Base-by-base conservation (phyloP, 2,888 invertebrate species). In the Dynastes tityus region DNA sequence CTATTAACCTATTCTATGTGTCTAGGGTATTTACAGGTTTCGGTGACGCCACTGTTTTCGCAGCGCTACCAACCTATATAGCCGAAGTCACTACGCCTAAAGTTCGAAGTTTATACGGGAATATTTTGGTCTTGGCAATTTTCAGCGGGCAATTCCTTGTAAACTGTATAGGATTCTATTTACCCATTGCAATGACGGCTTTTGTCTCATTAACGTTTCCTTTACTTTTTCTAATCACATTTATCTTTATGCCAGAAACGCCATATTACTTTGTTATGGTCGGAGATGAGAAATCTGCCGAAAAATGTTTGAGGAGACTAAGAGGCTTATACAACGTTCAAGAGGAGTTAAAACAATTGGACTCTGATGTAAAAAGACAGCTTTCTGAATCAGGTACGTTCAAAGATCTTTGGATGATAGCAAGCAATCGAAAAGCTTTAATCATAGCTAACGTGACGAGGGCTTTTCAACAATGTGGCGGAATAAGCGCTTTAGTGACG, bases 141-240 rank as follows among this genome's bases (percentile, higher is more conserved):
- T 85, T 84, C 71, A 73, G 85, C 9, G 87, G 87, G 32, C 83
- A 84, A 32, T 83, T 86, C n/a, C 22, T 84, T 9, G 83, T 86
- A 37, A 87, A 91, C 88, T 89, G 91, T 85, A 89, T 92, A 82
- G 92, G 92, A 16, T 91, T 91, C 5, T 91, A 89, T 85, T 90
- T 91, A 32, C 87, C 89, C 79, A 90, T 92, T 87, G 85, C 85
- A 81, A 87, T 86, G 29, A 88, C 92, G 80, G 92, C 91, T 76
- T 88, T 88, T 77, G 90, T 92, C 85, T 92, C 92, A 85, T 88
- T 92, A 82, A 86, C 90, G 80, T 88, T 92, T 77, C 92, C 93
- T 11, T 86, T 92, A 51, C 82, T 91, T 55, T 91, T 92, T 83
- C 86, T 92, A 40, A 76, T 91, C n/a, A 88, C 90, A 22, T 91